Base-by-base conservation (phyloP, 2,797 vertebrate genomes). In the Malacoraja senta region DNA sequence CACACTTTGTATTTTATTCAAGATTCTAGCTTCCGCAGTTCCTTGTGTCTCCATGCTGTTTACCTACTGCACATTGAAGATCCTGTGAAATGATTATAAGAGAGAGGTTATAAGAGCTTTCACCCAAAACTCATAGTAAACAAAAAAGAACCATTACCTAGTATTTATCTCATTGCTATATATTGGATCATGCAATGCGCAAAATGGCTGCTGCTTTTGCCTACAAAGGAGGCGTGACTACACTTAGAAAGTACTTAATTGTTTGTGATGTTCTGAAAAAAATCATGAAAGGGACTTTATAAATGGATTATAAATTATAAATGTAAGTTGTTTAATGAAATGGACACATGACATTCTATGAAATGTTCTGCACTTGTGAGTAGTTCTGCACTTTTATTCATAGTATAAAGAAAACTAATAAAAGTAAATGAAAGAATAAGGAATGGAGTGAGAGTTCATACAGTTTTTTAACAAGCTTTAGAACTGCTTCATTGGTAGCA, bases 321-420 rank as follows among this genome's bases (percentile, higher is more conserved):
- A 88, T 32, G n/a, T 29, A 88, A 21, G 61, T 3, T 65, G 6
- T 86, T 63, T 88, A 65, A 65, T 88, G 63, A 68, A 68, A 68
- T 88, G 21, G 61, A 32, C 61, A 68, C 84, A 68, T 1, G 29
- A 35, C 17, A 79, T 68, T 63, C 84, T 65, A 15, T 35, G 63
- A 68, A 88, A 88, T 19, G 8, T 84, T 83, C 8, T 8, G 29
- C n/a, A n/a, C n/a, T n/a, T n/a, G 24, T 58, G 44, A 83, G 21
- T 58, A 83, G 24, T 58, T 35, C 61, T 88, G 61, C 17, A 8
- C 17, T 88, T 63, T 65, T 35, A 32, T 68, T 88, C 63, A 35
- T 68, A 17, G 68, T 21, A 88, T 88, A 88, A 35, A 68, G 7
- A 44, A n/a, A 86, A 86, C 29, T 86, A 86, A 86, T 88, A 88